phyloP scores from a whole-genome alignment of 2,113 vertebrate genomes.

The Euleptes europaea region DNA sequence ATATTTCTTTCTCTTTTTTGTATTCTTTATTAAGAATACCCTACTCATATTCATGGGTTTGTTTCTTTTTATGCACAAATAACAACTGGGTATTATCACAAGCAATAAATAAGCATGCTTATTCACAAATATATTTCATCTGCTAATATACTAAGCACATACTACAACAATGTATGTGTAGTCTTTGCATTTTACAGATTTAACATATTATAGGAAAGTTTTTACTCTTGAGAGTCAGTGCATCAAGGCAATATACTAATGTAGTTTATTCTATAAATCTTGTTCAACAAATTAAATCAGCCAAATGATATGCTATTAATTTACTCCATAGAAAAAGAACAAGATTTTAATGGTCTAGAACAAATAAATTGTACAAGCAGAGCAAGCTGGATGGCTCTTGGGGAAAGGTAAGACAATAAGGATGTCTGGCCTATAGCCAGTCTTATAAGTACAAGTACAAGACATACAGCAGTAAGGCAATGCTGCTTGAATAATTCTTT shows the following conservation, averaged over 20 bases:
- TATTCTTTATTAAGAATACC: too few relatives aligned
- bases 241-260: background rate
- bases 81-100: background rate
- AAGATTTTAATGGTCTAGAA: background rate
- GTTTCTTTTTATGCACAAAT: background rate
- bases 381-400: background rate
- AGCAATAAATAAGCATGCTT: background rate
- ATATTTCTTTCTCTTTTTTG: background rate
- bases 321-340: background rate
- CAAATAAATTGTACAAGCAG: background rate
- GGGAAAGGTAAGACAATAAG: background rate
- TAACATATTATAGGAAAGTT: background rate
- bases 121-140: background rate
- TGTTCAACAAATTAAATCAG: slow-evolving; percentile 2
- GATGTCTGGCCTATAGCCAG: background rate
- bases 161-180: background rate
- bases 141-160: background rate
- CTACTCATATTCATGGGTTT: too few relatives aligned
- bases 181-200: slow-evolving; percentile 1
- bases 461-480: accelerated
- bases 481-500: background rate
- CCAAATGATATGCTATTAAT: background rate
- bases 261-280: slow-evolving; percentile 19
- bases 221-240: background rate
- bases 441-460: background rate